Evolutionary conservation across 2,888 invertebrate species (phyloP), one percentile per base, ranked within the genome.

Genomic region (Lepidocyrtoides sp.): DNA sequence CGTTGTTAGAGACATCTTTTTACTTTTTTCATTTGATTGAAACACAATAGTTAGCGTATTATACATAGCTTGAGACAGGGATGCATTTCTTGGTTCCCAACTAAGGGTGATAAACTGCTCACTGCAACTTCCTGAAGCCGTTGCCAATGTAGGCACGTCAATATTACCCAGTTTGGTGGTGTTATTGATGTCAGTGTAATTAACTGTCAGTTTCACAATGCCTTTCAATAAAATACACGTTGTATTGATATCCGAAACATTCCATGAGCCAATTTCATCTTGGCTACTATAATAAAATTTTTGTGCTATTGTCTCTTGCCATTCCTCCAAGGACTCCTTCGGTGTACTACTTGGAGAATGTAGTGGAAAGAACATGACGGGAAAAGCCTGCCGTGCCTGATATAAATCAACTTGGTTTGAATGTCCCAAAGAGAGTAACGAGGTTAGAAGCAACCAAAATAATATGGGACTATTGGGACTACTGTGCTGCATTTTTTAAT

Each of bases 171-270:
- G 32, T 29, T 17, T 41, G 8, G 82, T 77, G 5, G 48, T 23
- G 41, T 87, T 91, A 14, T 10, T 54, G 12, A 8, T 51, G n/a
- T 75, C 77, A 0, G 66, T 83, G 51, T 91, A 87, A 36, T 91
- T 91, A 32, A 83, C 17, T 2, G 63, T n/a, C 4, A 91, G 41
- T 29, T 48, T 41, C 4, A 91, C 66, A 5, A 48, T 63, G 3
- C 82, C 81, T 10, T 51, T 60, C 8, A 91, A 2, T 26, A 87
- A 12, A 77, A 91, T 83, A 77, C 91, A 91, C 1, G 87, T 83
- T 14, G 57, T 29, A 51, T 83, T 83, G 3, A n/a, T 8, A 14
- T 72, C 87, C 3, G 86, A 36, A 14, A 86, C 48, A 10, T 69
- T 91, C 91, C 91, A 91, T 23, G 23, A 12, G 20, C 85, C 91